A percentile compares a stretch with the other conserved stretches of the same genome.
Conservation (phyloP, 2,888 invertebrate species). For the Callyntrura sp. region DNA sequence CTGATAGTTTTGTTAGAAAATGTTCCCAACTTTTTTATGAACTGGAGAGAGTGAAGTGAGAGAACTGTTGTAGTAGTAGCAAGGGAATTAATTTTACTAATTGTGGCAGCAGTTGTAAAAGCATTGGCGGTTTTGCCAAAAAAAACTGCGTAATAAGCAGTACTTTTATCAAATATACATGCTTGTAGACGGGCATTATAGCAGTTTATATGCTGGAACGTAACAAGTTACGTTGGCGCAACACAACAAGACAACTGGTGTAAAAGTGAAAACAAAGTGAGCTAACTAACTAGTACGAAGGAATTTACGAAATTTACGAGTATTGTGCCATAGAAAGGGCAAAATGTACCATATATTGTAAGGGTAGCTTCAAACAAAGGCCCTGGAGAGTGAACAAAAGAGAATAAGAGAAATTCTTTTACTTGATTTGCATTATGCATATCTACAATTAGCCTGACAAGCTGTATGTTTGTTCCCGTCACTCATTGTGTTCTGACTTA, state of each 20-base stretch:
- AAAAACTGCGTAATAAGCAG: not conserved
- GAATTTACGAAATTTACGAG: not conserved
- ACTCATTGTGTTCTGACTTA: not conserved
- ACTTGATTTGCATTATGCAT: conserved; percentile 38
- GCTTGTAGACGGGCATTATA: too few relatives aligned
- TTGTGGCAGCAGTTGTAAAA: conserved; percentile 45
- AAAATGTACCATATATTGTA: too few relatives aligned
- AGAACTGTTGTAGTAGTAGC: not conserved
- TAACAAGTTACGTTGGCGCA: not conserved
- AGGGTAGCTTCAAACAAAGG: too few relatives aligned
- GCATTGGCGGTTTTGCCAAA: conserved; percentile 4
- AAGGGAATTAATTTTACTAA: conserved; percentile 62
- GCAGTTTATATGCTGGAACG: too few relatives aligned
- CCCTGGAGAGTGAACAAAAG: not conserved
- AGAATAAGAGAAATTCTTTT: not conserved
- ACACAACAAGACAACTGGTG: not conserved
- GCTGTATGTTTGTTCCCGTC: conserved; percentile 20
- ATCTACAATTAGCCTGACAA: conserved; percentile 37
- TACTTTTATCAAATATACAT: not conserved
- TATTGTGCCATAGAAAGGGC: too few relatives aligned
- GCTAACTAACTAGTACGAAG: not conserved
- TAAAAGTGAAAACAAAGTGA: conserved; percentile 2
- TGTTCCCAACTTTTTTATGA: conserved; percentile 8
- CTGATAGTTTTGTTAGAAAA: not conserved
- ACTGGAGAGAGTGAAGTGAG: not conserved